Conservation (phyloP, 2,888 invertebrate species). For the Drosophila seclusa region DNA sequence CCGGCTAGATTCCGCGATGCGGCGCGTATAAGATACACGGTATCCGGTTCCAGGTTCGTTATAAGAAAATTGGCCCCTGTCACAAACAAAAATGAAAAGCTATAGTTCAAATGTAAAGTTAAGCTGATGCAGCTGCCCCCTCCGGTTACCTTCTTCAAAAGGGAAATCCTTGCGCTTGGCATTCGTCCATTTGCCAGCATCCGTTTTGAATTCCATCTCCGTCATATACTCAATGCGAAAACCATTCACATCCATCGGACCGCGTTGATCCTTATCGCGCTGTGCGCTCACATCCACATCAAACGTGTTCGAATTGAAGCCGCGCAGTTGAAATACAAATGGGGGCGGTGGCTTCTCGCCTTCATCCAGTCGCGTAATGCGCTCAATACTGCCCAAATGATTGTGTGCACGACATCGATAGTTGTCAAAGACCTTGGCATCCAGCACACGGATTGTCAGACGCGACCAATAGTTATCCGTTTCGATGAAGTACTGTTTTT, state of each 20-base stretch:
- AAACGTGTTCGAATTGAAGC: conserved; percentile 84
- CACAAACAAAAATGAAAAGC: conserved; percentile 10
- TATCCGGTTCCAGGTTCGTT: conserved; percentile 85
- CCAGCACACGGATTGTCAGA: conserved; percentile 79
- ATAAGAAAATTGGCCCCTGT: conserved; percentile 86
- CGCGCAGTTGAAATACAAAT: conserved; percentile 80
- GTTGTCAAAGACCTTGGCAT: conserved; percentile 85
- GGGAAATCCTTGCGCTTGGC: conserved; percentile 83
- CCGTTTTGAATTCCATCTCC: conserved; percentile 82
- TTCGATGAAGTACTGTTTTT: conserved; percentile 78
- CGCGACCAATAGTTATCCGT: conserved; percentile 81
- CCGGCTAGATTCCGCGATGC: conserved; percentile 87
- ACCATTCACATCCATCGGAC: conserved; percentile 84
- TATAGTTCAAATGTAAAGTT: conserved; percentile 11
- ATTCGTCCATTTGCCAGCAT: conserved; percentile 84
- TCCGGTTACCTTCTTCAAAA: conserved; percentile 83
- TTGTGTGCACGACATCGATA: conserved; percentile 87
- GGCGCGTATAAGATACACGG: conserved; percentile 86
- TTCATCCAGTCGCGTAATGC: conserved; percentile 85
- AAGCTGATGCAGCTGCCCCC: conserved; percentile 1
- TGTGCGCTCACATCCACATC: conserved; percentile 84
- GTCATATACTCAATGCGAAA: conserved; percentile 84
- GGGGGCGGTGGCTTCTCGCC: conserved; percentile 87
- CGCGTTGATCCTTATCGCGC: conserved; percentile 62
- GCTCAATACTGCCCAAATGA: conserved; percentile 85